Conservation (phyloP, 2,888 invertebrate species). For the Rhamphomyia laevipes region DNA sequence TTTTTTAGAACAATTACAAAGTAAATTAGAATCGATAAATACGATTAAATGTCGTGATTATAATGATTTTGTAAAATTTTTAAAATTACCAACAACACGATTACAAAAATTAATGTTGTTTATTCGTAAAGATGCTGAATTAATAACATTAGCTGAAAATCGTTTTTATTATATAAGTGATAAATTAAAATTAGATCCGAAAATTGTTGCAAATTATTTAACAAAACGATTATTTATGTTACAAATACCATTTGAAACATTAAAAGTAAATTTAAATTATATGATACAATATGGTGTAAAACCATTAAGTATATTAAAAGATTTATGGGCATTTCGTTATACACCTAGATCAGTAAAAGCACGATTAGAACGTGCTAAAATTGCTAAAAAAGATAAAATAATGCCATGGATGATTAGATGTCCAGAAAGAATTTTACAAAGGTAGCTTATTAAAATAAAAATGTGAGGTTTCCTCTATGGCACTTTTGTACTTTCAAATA, state of each 20-base stretch:
- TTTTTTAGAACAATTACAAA: conserved; percentile 22
- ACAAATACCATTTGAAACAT: conserved; percentile 43
- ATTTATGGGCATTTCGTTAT: conserved; percentile 53
- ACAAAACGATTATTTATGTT: conserved; percentile 44
- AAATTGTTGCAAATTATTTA: conserved; percentile 38
- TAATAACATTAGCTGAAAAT: conserved; percentile 39
- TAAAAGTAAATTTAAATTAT: conserved; percentile 41
- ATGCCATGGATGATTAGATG: conserved; percentile 59
- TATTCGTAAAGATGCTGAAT: conserved; percentile 33
- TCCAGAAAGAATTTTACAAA: conserved; percentile 43
- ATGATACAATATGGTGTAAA: conserved; percentile 44
- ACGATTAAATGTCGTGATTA: conserved; percentile 37
- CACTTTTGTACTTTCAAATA: background rate
- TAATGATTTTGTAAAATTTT: conserved; percentile 44
- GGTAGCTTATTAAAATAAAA: conserved; percentile 30
- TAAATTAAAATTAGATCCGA: conserved; percentile 39
- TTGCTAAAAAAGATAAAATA: conserved; percentile 40
- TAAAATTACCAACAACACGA: conserved; percentile 35
- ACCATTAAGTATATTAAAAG: conserved; percentile 44
- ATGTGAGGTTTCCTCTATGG: background rate
- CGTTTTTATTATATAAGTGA: conserved; percentile 47
- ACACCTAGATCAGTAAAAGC: conserved; percentile 41
- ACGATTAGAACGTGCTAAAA: conserved; percentile 41
- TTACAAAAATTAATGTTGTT: conserved; percentile 21
- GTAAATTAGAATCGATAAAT: conserved; percentile 36